Conservation (phyloP, 2,797 vertebrate species). For the Sphaeramia orbicularis region DNA sequence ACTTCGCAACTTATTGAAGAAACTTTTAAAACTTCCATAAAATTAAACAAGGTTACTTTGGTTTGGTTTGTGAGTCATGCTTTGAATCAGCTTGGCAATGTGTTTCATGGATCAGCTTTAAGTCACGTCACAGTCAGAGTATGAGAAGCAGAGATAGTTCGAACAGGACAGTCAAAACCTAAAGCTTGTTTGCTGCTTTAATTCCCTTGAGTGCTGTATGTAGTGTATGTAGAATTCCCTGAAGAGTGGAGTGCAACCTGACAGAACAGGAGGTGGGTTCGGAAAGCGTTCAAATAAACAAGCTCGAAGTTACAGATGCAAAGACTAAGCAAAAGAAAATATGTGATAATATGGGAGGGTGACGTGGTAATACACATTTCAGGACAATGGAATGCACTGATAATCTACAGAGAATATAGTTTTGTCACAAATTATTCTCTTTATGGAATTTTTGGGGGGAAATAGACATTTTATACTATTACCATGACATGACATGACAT, state of each 20-base stretch:
- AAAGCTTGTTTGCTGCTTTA: conserved; percentile 31
- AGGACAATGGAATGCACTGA: too few relatives aligned
- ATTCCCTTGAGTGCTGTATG: not conserved
- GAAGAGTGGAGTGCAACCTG: conserved; percentile 4
- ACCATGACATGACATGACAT: too few relatives aligned
- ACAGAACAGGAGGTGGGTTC: conserved; percentile 11
- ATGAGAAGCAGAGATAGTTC: conserved; percentile 37
- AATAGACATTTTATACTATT: too few relatives aligned
- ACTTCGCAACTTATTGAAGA: too few relatives aligned
- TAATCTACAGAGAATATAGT: too few relatives aligned
- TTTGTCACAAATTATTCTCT: too few relatives aligned
- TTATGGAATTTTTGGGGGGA: too few relatives aligned
- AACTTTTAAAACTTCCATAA: not conserved
- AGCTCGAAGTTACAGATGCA: not conserved
- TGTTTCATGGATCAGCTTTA: conserved; percentile 6
- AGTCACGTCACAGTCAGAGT: conserved; percentile 23
- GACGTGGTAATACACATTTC: too few relatives aligned
- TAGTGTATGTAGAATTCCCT: too few relatives aligned
- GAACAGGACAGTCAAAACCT: conserved; percentile 13
- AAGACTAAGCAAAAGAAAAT: conserved; percentile 7
- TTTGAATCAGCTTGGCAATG: conserved; percentile 16
- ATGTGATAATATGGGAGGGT: not conserved
- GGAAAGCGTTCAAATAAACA: conserved; percentile 4
- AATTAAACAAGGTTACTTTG: conserved; percentile 15
- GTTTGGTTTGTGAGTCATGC: conserved; percentile 16